Evolutionary conservation across 2,888 invertebrate species (phyloP).

Genomic region (Eurois occulta): DNA sequence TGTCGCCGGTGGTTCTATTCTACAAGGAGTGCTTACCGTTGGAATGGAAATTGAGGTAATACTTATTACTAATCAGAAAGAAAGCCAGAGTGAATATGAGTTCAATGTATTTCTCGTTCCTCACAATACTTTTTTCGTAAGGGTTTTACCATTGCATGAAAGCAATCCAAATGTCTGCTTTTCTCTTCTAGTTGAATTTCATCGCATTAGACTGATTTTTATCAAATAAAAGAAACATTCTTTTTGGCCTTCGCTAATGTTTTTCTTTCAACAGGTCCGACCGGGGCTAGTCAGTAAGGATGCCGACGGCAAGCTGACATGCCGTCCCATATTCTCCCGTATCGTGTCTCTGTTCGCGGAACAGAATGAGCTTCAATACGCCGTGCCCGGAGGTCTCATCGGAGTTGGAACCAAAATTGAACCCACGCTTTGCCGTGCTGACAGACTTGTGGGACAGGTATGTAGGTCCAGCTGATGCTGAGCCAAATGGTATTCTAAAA

Average conservation of each 20-base stretch:
- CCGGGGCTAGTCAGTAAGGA: constrained; percentile 99
- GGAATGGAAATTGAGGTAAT: constrained; percentile 99
- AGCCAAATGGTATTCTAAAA: background rate
- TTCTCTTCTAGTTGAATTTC: background rate
- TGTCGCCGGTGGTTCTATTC: constrained; percentile 99
- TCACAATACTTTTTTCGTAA: background rate
- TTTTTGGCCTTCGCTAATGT: background rate
- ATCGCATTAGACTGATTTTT: background rate
- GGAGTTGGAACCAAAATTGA: constrained; percentile 99
- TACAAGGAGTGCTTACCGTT: constrained; percentile 98
- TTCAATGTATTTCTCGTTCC: background rate
- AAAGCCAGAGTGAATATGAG: background rate
- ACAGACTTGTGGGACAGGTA: constrained; percentile 98
- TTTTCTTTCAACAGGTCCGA: constrained; percentile 89
- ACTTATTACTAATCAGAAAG: constrained; percentile 4
- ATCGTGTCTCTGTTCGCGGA: constrained; percentile 99
- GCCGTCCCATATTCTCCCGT: constrained; percentile 98
- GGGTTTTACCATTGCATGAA: background rate
- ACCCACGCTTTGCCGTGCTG: constrained; percentile 99
- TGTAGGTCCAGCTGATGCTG: background rate
- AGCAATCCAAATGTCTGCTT: background rate
- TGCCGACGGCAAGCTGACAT: constrained; percentile 98
- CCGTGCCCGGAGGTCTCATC: constrained; percentile 99
- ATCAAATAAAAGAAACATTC: background rate
- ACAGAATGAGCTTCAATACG: constrained; percentile 99